Percentiles rank a stretch among this genome's conserved stretches.
phyloP scores from a whole-genome alignment of 2,888 invertebrate genomes.

The Autographa pulchrina region DNA sequence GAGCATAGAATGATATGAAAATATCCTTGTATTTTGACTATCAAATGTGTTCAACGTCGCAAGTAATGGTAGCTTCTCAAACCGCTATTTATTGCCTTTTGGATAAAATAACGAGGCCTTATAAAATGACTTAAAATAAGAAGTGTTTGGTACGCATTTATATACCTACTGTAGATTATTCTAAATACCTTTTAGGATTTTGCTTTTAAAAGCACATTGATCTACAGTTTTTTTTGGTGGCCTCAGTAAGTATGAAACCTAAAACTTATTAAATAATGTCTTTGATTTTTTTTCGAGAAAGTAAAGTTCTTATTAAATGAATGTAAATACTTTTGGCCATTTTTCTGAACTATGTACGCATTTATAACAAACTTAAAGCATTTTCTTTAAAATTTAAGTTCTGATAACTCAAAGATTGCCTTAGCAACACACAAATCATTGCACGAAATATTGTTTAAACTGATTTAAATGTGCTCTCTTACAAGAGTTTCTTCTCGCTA shows the following conservation, averaged over 20 bases:
- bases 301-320: too few relatives aligned
- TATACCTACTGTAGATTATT: slow-evolving; percentile 11
- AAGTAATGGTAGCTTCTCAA: slow-evolving; percentile 18
- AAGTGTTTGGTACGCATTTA: slow-evolving; percentile 27
- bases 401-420: background rate
- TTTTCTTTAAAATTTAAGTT: background rate
- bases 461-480: too few relatives aligned
- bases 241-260: background rate
- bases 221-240: background rate
- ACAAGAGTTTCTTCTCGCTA: too few relatives aligned
- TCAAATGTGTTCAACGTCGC: slow-evolving; percentile 31
- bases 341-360: slow-evolving; percentile 2
- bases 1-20: background rate
- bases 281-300: too few relatives aligned
- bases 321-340: background rate
- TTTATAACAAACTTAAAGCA: slow-evolving; percentile 7
- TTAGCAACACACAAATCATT: background rate
- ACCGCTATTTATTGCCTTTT: slow-evolving; percentile 45
- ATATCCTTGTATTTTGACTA: slow-evolving; percentile 18
- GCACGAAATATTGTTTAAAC: too few relatives aligned
- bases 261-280: background rate
- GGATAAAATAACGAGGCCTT: slow-evolving; percentile 56
- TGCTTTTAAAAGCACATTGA: background rate
- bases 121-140: slow-evolving; percentile 37
- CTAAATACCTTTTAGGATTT: background rate